Evolutionary conservation across 2,888 invertebrate genomes (phyloP).

Genomic region (Dioctria linearis): DNA sequence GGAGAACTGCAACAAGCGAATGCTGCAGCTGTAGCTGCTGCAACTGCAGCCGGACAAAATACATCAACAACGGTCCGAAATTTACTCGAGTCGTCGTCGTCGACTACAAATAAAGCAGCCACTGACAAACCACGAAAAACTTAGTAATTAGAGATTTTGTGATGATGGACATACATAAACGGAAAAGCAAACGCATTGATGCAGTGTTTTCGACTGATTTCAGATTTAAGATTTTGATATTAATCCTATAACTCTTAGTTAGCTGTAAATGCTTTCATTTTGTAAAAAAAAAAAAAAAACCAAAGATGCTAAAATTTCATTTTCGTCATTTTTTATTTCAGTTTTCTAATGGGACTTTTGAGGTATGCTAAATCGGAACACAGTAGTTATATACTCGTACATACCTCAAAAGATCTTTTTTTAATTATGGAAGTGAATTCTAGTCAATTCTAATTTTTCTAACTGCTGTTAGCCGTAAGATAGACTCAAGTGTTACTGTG

Average conservation of each 20-base stretch:
- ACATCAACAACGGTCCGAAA: background rate
- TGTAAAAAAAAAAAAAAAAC: slow-evolving; percentile 13
- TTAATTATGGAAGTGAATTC: slow-evolving; percentile 43
- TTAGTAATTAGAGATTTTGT: background rate
- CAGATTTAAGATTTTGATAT: slow-evolving; percentile 10
- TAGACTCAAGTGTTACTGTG: background rate
- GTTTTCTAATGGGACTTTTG: background rate
- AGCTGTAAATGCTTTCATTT: slow-evolving; percentile 1
- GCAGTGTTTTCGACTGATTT: slow-evolving; percentile 18
- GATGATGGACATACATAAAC: background rate
- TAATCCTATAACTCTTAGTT: background rate
- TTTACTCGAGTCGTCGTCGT: background rate
- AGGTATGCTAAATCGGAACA: background rate
- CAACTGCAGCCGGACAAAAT: slow-evolving; percentile 58
- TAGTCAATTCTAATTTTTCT: slow-evolving; percentile 40
- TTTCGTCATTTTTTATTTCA: background rate
- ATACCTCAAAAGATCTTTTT: background rate
- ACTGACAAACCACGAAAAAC: slow-evolving; percentile 44
- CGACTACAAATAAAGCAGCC: background rate
- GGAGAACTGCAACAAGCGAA: slow-evolving; percentile 75
- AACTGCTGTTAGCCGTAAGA: slow-evolving; percentile 25
- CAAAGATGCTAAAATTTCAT: slow-evolving; percentile 28
- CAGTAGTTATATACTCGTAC: no score
- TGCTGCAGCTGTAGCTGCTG: slow-evolving; percentile 60
- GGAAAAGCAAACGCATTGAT: background rate